A percentile compares a stretch with the other conserved stretches of the same genome.
phyloP scores from a whole-genome alignment of 2,797 vertebrate species.

The Micromesistius poutassou region DNA sequence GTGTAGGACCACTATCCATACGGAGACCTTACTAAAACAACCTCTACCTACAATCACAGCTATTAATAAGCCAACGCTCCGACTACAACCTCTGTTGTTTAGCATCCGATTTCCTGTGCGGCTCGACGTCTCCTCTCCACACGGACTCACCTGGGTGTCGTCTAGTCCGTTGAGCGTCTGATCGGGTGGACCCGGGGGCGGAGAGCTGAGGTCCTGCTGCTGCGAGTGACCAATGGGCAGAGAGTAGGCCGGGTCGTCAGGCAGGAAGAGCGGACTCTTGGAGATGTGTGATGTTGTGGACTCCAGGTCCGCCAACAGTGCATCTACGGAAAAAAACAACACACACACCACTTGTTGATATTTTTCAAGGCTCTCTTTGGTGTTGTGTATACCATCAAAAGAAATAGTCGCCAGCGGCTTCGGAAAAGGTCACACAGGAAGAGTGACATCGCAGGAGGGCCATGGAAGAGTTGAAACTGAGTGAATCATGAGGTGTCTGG shows the following conservation, averaged over 20 bases:
- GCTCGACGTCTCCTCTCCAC: neutral
- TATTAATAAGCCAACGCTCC: neutral
- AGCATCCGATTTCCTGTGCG: neutral
- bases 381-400: neutral
- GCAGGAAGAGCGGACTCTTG: slow-evolving; percentile 85
- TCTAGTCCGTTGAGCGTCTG: slow-evolving; percentile 83
- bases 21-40: neutral
- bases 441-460: slow-evolving; percentile 26
- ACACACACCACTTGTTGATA: neutral
- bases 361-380: neutral
- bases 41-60: neutral
- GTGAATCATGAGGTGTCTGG: slow-evolving; percentile 52
- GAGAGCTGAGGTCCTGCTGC: slow-evolving; percentile 79
- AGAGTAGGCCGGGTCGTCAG: slow-evolving; percentile 86
- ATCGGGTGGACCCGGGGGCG: slow-evolving; percentile 76
- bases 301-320: slow-evolving; percentile 93
- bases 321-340: slow-evolving; percentile 68
- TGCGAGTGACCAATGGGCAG: slow-evolving; percentile 81
- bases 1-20: neutral
- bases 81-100: neutral
- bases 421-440: neutral
- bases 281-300: slow-evolving; percentile 95
- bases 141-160: slow-evolving; percentile 52
- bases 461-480: slow-evolving; percentile 34
- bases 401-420: neutral